Evolutionary conservation across 2,888 invertebrate genomes (phyloP).

Genomic region (Lymantria monacha): DNA sequence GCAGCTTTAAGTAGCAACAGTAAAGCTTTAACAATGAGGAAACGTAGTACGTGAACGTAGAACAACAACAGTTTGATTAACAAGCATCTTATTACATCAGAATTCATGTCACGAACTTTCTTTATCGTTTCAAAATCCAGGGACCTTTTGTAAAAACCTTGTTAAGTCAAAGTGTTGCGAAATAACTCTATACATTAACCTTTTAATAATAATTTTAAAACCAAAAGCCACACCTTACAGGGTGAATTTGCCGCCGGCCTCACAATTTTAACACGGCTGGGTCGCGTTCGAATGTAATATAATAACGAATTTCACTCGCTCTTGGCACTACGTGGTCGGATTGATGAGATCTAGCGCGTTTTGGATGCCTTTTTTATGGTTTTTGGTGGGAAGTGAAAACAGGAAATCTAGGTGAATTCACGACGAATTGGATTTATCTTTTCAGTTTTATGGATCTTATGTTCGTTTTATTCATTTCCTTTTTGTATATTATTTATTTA

Average conservation of each 20-base stretch:
- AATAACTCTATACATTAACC: constrained; percentile 40
- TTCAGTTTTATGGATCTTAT: background rate
- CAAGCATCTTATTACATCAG: constrained; percentile 20
- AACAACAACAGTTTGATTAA: constrained; percentile 27
- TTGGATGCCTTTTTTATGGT: constrained; percentile 7
- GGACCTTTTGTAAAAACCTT: constrained; percentile 29
- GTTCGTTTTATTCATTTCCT: background rate
- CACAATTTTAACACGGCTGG: constrained; percentile 57
- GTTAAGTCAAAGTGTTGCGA: constrained; percentile 39
- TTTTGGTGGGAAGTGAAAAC: constrained; percentile 7
- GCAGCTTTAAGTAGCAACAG: constrained; percentile 1
- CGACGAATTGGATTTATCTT: constrained; percentile 7
- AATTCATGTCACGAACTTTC: constrained; percentile 24
- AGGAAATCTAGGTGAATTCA: constrained; percentile 5
- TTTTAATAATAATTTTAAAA: constrained; percentile 55
- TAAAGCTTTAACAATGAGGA: constrained; percentile 8
- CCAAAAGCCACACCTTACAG: constrained; percentile 46
- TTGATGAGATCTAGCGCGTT: constrained; percentile 18
- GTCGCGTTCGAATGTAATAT: constrained; percentile 60
- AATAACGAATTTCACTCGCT: constrained; percentile 67
- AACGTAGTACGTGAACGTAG: constrained; percentile 1
- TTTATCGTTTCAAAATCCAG: constrained; percentile 27
- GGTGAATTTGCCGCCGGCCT: constrained; percentile 57
- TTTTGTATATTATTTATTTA: background rate
- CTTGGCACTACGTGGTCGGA: constrained; percentile 42